Base-by-base conservation (phyloP, 2,888 invertebrate genomes). In the Cosmorhoe ocellata region DNA sequence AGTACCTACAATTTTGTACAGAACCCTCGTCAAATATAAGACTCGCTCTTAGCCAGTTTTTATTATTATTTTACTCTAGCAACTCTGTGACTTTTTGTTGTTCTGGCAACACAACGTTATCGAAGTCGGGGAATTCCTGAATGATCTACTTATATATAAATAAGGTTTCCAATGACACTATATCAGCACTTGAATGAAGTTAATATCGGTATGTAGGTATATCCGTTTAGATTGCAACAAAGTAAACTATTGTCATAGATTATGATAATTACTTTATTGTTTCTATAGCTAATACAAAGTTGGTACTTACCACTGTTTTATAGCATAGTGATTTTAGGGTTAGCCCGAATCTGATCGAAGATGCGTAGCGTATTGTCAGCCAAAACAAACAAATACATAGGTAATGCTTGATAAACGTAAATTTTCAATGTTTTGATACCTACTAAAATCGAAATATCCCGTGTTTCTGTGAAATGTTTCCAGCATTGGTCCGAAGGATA, bases 401-500 rank as follows among this genome's bases (percentile, higher is more conserved):
- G n/a, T n/a, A n/a, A n/a, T n/a, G n/a, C n/a, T n/a, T n/a, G n/a
- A n/a, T n/a, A n/a, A n/a, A n/a, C n/a, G n/a, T n/a, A n/a, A n/a
- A n/a, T n/a, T n/a, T n/a, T n/a, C n/a, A n/a, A n/a, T n/a, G n/a
- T n/a, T n/a, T n/a, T n/a, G n/a, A n/a, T n/a, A n/a, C n/a, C n/a
- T n/a, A n/a, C n/a, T n/a, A n/a, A n/a, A n/a, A n/a, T n/a, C n/a
- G n/a, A n/a, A n/a, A n/a, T n/a, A n/a, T n/a, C n/a, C n/a, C n/a
- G n/a, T n/a, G n/a, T n/a, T n/a, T n/a, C n/a, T n/a, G n/a, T n/a
- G n/a, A n/a, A n/a, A n/a, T n/a, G n/a, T n/a, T n/a, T n/a, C 10
- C 56, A 88, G 88, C 77, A 3, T 54, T 88, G 30, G 78, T 81
- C 1, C 77, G 88, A 1, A 75, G 66, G 55, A 88, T 88, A 9